These are phyloP conservation scores for Stenodera caucasica DNA, from an alignment of 2,888 invertebrate genomes.

Conservation along the genomic window DNA sequence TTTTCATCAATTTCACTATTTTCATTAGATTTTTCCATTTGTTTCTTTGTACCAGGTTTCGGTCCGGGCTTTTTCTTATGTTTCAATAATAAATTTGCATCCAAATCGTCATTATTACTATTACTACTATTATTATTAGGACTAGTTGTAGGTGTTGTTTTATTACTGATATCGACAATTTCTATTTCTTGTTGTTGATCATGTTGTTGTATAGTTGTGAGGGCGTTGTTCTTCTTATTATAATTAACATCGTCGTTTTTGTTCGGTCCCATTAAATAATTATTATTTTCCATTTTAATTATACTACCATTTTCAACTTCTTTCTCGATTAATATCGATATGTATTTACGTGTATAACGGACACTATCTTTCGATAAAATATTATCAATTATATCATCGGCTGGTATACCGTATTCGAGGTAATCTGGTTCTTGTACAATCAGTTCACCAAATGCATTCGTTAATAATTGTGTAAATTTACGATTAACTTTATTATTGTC, in stretches of 20 bases:
- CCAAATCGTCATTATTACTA: not conserved
- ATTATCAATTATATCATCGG: constrained; percentile 66
- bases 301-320: constrained; percentile 71
- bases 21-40: constrained; percentile 28
- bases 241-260: constrained; percentile 35
- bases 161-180: not conserved
- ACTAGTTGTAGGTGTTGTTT: not conserved
- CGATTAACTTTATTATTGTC: constrained; percentile 34
- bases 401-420: constrained; percentile 72
- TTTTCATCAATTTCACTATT: constrained; percentile 36
- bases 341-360: constrained; percentile 64
- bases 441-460: constrained; percentile 70
- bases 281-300: constrained; percentile 68
- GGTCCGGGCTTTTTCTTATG: constrained; percentile 34
- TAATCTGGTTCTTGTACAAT: constrained; percentile 73
- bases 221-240: not conserved
- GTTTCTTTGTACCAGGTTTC: constrained; percentile 31
- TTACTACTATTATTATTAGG: not conserved
- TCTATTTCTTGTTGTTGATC: constrained; percentile 13
- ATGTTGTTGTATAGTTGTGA: constrained; percentile 25
- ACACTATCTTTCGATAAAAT: constrained; percentile 66
- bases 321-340: constrained; percentile 68
- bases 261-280: constrained; percentile 68
- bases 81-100: constrained; percentile 9
- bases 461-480: constrained; percentile 59